A percentile compares a stretch with the other conserved stretches of the same genome.
phyloP scores from a whole-genome alignment of 1,140 invertebrate species.

The Calycopis cecrops region DNA sequence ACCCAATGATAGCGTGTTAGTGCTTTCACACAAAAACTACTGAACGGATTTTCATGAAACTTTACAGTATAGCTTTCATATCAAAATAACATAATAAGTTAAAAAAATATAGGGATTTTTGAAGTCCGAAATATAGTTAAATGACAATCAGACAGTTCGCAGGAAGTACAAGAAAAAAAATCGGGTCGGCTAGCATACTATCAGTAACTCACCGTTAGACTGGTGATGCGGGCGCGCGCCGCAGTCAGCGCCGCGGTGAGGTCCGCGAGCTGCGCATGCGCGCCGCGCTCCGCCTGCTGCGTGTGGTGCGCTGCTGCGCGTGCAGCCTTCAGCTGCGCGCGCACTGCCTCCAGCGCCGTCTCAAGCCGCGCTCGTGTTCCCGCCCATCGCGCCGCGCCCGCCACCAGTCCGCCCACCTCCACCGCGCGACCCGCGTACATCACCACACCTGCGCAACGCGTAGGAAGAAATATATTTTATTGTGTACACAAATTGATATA shows the following conservation, averaged over 20 bases:
- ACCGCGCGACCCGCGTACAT: conserved; percentile 52
- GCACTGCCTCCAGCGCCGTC: conserved; percentile 34
- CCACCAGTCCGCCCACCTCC: conserved; percentile 49
- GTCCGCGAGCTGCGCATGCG: conserved; percentile 41
- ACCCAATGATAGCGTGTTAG: no score
- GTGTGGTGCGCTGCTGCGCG: conserved; percentile 46
- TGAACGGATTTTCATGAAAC: no score
- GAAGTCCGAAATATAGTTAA: no score
- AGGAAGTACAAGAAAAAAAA: no score
- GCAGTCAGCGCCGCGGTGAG: conserved; percentile 37
- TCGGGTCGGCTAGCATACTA: no score
- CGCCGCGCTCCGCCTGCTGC: conserved; percentile 52
- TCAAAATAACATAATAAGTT: no score
- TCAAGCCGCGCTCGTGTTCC: conserved; percentile 38
- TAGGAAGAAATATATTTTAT: no score
- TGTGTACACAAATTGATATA: no score
- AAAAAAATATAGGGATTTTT: no score
- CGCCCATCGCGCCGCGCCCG: conserved; percentile 33
- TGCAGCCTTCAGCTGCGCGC: conserved; percentile 32
- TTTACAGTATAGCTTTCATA: no score
- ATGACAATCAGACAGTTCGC: no score
- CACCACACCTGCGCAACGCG: conserved; percentile 40
- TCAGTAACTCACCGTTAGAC: conserved; percentile 48
- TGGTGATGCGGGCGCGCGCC: conserved; percentile 43
- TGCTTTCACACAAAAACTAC: no score